phyloP scores from a whole-genome alignment of 1,140 invertebrate genomes.

The Akabosia matsudoensis region DNA sequence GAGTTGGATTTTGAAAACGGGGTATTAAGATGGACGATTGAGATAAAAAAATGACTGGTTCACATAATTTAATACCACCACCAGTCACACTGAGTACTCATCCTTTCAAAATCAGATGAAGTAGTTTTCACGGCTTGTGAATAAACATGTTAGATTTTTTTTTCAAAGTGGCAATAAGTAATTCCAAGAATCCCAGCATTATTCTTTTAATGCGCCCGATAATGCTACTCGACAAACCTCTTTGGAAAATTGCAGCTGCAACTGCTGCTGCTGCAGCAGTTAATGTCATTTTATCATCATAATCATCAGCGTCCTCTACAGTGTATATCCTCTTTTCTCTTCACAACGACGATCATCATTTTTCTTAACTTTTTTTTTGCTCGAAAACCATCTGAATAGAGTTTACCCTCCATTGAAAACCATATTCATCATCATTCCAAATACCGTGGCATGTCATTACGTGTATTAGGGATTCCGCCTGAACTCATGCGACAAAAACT shows the following conservation, averaged over 20 bases:
- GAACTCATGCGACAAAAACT: background rate
- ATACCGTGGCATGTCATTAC: background rate
- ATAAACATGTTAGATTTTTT: background rate
- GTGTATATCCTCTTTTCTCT: too few species aligned
- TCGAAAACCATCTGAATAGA: too few species aligned
- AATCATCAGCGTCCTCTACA: background rate
- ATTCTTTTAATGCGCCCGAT: background rate
- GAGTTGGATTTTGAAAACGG: background rate
- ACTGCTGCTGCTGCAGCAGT: background rate
- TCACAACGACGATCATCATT: background rate
- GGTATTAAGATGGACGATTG: background rate
- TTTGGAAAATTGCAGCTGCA: too few species aligned
- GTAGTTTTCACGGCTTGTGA: too few species aligned
- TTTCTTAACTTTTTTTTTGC: background rate
- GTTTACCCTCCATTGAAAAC: background rate
- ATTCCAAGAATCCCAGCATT: background rate
- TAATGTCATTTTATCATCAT: background rate
- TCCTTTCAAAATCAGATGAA: background rate
- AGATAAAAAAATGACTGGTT: background rate
- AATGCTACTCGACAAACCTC: background rate
- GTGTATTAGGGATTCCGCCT: background rate
- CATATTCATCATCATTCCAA: background rate
- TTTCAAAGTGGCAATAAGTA: background rate
- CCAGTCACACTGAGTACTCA: background rate
- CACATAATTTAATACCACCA: background rate